Percentiles rank a stretch among this genome's conserved stretches.
Conservation (phyloP, 2,888 invertebrate species). For the Cataglyphis cursor region DNA sequence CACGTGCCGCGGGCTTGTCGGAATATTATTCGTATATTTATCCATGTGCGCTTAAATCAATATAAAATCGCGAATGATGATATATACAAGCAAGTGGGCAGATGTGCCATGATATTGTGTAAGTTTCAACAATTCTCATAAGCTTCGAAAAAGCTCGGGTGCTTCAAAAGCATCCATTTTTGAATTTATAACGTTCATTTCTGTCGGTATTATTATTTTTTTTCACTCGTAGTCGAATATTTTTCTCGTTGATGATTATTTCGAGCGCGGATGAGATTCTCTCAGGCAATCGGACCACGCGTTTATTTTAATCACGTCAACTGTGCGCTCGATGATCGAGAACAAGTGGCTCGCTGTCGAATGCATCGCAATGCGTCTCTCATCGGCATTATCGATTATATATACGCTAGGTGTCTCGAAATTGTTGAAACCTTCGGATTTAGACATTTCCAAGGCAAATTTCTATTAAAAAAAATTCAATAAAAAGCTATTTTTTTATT, state of each 20-base stretch:
- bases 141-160: neutral
- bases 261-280: neutral
- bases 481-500: neutral
- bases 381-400: conserved; percentile 23
- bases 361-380: conserved; percentile 22
- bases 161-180: neutral
- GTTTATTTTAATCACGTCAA: conserved; percentile 51
- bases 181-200: neutral
- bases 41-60: conserved; percentile 32
- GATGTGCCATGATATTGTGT: neutral
- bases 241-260: conserved; percentile 34
- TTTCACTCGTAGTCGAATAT: neutral
- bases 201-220: neutral
- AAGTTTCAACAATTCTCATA: conserved; percentile 4
- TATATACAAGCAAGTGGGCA: neutral
- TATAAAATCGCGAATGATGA: conserved; percentile 43
- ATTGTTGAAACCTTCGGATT: neutral
- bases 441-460: neutral
- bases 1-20: conserved; percentile 20
- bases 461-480: neutral
- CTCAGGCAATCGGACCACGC: neutral
- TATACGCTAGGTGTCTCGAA: neutral
- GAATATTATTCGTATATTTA: conserved; percentile 35
- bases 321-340: conserved; percentile 45
- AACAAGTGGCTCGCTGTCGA: conserved; percentile 52